Conservation (phyloP, 2,113 vertebrate genomes). For the Haemorhous mexicanus region DNA sequence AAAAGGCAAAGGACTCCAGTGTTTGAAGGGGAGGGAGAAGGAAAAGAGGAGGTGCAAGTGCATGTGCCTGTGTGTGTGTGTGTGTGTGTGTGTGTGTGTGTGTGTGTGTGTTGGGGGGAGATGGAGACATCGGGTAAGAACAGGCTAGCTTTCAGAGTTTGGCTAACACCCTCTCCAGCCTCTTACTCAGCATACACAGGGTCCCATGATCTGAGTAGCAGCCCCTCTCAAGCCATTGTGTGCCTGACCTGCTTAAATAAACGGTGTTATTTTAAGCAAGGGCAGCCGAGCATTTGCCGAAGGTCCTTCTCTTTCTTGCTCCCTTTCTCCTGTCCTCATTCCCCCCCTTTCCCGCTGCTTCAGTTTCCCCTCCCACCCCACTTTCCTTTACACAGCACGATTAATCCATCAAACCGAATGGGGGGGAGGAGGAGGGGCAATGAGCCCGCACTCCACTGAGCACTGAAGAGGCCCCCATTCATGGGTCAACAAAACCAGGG, state of each 20-base stretch:
- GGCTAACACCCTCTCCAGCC: slow-evolving; percentile 45
- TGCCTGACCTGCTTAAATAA: slow-evolving; percentile 61
- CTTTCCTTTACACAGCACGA: slow-evolving; percentile 72
- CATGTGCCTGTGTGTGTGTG: background rate
- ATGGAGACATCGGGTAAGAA: background rate
- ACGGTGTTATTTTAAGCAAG: slow-evolving; percentile 59
- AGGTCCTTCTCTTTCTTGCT: slow-evolving; percentile 56
- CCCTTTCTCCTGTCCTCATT: slow-evolving; percentile 39
- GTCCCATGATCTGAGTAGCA: slow-evolving; percentile 58
- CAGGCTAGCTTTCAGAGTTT: slow-evolving; percentile 42
- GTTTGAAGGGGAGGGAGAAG: background rate
- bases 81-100: background rate
- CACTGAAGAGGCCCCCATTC: slow-evolving; percentile 81
- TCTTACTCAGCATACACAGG: background rate
- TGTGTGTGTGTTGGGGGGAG: background rate
- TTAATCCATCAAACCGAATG: slow-evolving; percentile 73
- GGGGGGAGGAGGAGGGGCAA: slow-evolving; percentile 63
- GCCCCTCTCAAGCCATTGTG: slow-evolving; percentile 48
- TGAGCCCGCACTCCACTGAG: slow-evolving; percentile 78
- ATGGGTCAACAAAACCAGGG: slow-evolving; percentile 77
- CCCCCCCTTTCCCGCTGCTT: slow-evolving; percentile 44
- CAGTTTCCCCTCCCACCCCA: slow-evolving; percentile 61
- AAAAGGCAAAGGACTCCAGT: background rate
- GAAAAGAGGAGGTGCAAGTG: background rate
- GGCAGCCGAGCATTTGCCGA: slow-evolving; percentile 42